Evolutionary conservation across 92 coral and sea anemone genomes (phyloP).

Genomic region (Actinostola sp.): DNA sequence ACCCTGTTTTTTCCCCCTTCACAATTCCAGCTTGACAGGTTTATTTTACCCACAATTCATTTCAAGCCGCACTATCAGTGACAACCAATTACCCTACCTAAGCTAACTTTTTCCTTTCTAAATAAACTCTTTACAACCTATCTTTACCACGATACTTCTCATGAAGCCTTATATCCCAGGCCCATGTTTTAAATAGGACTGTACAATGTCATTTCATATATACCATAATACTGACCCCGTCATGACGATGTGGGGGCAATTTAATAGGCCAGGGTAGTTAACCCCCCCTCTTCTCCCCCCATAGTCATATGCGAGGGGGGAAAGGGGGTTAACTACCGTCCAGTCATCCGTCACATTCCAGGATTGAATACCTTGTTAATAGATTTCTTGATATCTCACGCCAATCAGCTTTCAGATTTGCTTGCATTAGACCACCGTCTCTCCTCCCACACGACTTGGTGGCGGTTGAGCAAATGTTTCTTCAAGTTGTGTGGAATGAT

Average conservation of each 20-base stretch:
- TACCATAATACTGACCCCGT: no score
- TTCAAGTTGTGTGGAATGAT: conserved; percentile 82
- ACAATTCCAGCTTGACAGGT: no score
- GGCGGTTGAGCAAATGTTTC: conserved; percentile 83
- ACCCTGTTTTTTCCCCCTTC: no score
- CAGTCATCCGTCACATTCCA: no score
- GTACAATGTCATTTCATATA: neutral
- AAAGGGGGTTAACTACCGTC: no score
- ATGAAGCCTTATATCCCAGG: neutral
- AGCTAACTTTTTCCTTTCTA: neutral
- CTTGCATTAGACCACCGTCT: conserved; percentile 34
- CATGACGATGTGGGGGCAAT: no score
- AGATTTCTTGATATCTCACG: neutral
- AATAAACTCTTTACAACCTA: neutral
- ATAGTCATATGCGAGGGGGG: no score
- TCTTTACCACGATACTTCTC: neutral
- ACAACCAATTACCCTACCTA: neutral
- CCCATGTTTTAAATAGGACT: conserved; percentile 7
- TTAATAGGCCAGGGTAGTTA: no score
- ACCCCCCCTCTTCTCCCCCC: no score
- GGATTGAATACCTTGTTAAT: no score
- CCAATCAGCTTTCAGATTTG: conserved; percentile 35
- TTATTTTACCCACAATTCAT: no score
- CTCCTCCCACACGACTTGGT: conserved; percentile 63
- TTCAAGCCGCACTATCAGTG: neutral